Conservation (phyloP, 2,888 invertebrate genomes). For the Abrostola tripartita region DNA sequence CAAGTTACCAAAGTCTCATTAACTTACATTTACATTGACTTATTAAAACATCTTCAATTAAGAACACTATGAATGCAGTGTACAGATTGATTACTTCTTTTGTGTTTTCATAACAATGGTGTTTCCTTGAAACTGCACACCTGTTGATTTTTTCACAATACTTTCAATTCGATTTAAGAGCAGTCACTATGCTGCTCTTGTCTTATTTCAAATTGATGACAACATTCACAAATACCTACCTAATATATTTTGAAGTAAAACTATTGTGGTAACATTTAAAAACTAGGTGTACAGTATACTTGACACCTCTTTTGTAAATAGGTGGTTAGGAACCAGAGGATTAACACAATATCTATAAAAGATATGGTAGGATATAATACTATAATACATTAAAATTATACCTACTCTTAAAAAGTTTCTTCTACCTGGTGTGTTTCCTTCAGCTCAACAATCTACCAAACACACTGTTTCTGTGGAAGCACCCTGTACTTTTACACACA, state of each 20-base stretch:
- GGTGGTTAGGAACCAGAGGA: too few relatives aligned
- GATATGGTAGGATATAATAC: too few relatives aligned
- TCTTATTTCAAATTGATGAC: not conserved
- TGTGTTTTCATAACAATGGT: conserved; percentile 58
- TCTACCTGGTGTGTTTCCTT: too few relatives aligned
- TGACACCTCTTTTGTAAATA: too few relatives aligned
- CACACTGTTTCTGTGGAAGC: too few relatives aligned
- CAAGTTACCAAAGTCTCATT: not conserved
- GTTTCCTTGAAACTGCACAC: conserved; percentile 52
- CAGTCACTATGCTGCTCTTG: conserved; percentile 1
- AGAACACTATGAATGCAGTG: conserved; percentile 8
- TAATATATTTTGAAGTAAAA: not conserved
- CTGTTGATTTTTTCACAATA: conserved; percentile 31
- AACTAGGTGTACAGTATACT: too few relatives aligned
- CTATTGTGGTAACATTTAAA: not conserved
- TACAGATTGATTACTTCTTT: conserved; percentile 34
- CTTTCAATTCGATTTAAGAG: conserved; percentile 15
- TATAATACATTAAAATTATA: too few relatives aligned
- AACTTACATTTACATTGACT: conserved; percentile 22
- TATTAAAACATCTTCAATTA: conserved; percentile 23
- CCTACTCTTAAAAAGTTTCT: too few relatives aligned
- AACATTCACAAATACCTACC: not conserved
- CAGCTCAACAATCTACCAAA: too few relatives aligned
- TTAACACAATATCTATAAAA: too few relatives aligned
- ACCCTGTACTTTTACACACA: too few relatives aligned